These are phyloP conservation scores for Coreius guichenoti DNA, from an alignment of 2,797 vertebrate species.

Conservation along the genomic window DNA sequence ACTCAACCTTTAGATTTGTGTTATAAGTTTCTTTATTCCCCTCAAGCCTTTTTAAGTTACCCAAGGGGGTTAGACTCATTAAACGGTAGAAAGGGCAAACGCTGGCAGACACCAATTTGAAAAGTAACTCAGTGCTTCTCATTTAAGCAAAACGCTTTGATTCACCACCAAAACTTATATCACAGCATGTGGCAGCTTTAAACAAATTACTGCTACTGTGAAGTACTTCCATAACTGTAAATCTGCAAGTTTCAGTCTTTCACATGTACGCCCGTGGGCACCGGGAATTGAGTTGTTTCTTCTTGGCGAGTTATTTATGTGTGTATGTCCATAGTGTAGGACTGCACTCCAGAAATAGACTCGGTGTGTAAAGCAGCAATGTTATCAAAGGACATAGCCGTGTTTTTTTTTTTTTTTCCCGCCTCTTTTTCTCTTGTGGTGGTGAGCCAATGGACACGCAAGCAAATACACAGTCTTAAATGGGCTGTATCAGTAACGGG, in stretches of 20 bases:
- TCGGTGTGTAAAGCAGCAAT: constrained; percentile 56
- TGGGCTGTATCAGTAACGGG: constrained; percentile 67
- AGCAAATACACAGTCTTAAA: constrained; percentile 19
- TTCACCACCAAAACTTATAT: constrained; percentile 60
- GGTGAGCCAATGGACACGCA: constrained; percentile 48
- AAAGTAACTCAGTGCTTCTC: constrained; percentile 65
- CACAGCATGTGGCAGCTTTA: constrained; percentile 66
- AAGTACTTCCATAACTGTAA: constrained; percentile 23
- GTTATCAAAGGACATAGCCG: constrained; percentile 63
- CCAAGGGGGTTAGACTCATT: constrained; percentile 64
- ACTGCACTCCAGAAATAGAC: constrained; percentile 51
- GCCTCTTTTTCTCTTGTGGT: constrained; percentile 65
- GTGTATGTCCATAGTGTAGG: constrained; percentile 35
- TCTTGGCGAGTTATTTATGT: constrained; percentile 32
- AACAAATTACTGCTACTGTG: constrained; percentile 57
- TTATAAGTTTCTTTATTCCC: constrained; percentile 71
- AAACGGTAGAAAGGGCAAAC: constrained; percentile 63
- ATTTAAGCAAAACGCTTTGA: constrained; percentile 64
- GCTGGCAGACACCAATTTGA: constrained; percentile 45
- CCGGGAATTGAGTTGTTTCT: constrained; percentile 33
- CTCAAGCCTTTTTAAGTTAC: constrained; percentile 70
- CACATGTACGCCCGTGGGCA: background rate
- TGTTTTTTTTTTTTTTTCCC: constrained; percentile 65
- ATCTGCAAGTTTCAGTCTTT: constrained; percentile 7
- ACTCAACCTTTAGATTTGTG: constrained; percentile 69